These are phyloP conservation scores for Ginglymostoma cirratum DNA, from an alignment of 2,113 vertebrate genomes.

Conservation along the genomic window DNA sequence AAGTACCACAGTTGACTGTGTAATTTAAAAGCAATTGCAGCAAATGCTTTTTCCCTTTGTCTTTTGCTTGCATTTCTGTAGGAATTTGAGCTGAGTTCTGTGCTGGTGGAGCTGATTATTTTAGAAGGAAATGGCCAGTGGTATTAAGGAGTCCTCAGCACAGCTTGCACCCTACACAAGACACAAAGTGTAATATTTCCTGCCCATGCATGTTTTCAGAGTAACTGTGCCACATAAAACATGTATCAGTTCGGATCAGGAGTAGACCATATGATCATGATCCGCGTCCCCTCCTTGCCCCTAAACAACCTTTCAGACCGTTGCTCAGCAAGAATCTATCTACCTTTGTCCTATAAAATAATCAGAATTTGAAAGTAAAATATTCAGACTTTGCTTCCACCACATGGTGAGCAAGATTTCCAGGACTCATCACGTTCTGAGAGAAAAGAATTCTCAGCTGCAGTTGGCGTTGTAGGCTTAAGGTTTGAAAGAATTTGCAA, in stretches of 20 bases:
- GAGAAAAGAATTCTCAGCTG: background rate
- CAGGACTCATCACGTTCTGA: too few species aligned
- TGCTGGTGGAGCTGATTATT: background rate
- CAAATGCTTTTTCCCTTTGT: background rate
- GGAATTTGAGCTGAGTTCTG: background rate
- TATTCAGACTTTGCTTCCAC: too few species aligned
- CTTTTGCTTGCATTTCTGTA: background rate
- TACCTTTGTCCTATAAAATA: too few species aligned
- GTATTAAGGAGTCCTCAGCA: background rate
- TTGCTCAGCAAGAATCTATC: too few species aligned
- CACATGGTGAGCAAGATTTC: too few species aligned
- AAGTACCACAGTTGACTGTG: background rate
- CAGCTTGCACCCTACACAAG: background rate
- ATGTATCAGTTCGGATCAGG: too few species aligned
- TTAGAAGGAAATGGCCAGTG: background rate
- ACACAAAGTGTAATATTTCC: background rate
- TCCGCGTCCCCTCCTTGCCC: too few species aligned
- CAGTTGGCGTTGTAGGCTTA: background rate
- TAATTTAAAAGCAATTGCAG: background rate
- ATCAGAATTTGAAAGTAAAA: too few species aligned
- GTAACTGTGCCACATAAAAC: background rate
- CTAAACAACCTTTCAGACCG: too few species aligned
- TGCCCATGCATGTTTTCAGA: background rate
- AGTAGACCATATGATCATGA: too few species aligned
- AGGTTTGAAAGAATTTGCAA: background rate